These are phyloP conservation scores for Panthera leo DNA, from an alignment of 2,113 vertebrate species.

Conservation along the genomic window DNA sequence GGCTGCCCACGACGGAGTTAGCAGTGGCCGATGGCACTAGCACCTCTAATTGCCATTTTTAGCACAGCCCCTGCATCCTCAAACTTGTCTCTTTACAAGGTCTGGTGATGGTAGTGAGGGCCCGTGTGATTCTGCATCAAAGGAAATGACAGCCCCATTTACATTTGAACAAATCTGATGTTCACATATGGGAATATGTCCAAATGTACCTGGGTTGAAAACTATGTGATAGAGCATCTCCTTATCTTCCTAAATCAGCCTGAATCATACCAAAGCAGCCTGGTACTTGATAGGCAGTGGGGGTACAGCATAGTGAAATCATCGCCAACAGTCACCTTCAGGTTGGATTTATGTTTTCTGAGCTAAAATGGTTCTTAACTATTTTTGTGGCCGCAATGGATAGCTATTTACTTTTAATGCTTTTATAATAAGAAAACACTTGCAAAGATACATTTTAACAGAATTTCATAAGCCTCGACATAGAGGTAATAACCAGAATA, in stretches of 20 bases:
- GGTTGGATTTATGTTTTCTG: conserved; percentile 31
- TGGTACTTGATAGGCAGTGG: neutral
- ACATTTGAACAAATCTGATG: conserved; percentile 54
- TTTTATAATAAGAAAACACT: conserved; percentile 46
- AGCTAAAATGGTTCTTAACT: conserved; percentile 10
- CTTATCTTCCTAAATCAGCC: neutral
- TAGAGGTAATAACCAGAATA: conserved; percentile 26
- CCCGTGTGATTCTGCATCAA: conserved; percentile 72
- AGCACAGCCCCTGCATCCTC: neutral
- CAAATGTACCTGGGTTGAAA: conserved; percentile 44
- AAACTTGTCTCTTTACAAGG: neutral
- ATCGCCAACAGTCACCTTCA: neutral
- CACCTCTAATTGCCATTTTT: neutral
- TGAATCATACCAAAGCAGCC: neutral
- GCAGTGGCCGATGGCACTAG: neutral
- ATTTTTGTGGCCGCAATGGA: conserved; percentile 33
- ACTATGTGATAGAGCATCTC: neutral
- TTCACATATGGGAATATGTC: conserved; percentile 64
- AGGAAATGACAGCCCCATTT: conserved; percentile 69
- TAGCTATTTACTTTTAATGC: conserved; percentile 23
- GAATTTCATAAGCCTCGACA: conserved; percentile 7
- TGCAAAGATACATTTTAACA: conserved; percentile 12
- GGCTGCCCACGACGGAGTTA: neutral
- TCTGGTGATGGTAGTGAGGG: conserved; percentile 41
- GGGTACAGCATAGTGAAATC: neutral